Conservation (phyloP, 2,797 vertebrate genomes). For the Aselliscus stoliczkanus region DNA sequence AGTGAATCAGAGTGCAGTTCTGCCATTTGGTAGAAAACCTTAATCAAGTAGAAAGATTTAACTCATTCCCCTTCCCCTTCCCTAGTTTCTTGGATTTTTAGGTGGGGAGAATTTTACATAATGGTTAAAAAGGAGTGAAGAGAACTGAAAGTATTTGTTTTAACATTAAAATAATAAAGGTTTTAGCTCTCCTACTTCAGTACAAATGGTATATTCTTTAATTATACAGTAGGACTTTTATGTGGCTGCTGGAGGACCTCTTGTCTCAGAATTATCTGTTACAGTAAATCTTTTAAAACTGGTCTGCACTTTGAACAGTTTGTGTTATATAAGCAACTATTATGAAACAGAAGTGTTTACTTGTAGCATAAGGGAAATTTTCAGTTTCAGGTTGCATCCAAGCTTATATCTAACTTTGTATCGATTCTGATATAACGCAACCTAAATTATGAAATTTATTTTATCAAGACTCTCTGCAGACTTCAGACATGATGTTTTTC, state of each 20-base stretch:
- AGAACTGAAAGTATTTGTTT: background rate
- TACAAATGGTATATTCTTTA: background rate
- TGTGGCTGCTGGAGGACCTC: background rate
- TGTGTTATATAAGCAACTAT: background rate
- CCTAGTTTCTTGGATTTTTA: background rate
- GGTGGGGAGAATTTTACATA: background rate
- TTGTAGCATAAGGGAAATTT: background rate
- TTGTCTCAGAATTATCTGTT: background rate
- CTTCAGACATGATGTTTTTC: background rate
- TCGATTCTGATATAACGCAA: background rate
- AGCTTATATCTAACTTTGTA: background rate
- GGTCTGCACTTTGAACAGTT: background rate
- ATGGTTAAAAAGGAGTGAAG: background rate
- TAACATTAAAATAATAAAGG: background rate
- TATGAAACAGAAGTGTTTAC: background rate
- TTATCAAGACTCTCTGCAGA: background rate
- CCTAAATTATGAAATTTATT: slow-evolving; percentile 2
- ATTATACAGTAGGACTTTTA: background rate
- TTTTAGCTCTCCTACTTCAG: background rate
- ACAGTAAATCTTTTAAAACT: background rate
- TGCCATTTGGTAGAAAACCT: background rate
- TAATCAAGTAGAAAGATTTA: background rate
- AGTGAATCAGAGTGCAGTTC: background rate
- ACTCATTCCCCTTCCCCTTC: background rate
- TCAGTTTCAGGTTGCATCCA: background rate